These are phyloP conservation scores for Drosophila eohydei DNA, from an alignment of 2,888 invertebrate species.

Conservation along the genomic window DNA sequence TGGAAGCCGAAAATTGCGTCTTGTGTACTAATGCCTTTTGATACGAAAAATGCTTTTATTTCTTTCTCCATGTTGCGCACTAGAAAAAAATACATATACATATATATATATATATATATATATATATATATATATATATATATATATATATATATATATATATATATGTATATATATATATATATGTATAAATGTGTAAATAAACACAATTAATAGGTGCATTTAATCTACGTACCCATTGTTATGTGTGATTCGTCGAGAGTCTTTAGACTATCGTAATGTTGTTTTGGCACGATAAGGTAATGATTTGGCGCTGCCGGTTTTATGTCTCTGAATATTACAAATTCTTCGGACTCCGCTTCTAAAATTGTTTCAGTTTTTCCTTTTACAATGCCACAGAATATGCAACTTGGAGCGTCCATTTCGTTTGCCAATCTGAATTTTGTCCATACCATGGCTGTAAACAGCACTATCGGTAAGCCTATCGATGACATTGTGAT, in stretches of 20 bases:
- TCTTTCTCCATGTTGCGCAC: conserved; percentile 89
- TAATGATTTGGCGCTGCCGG: conserved; percentile 93
- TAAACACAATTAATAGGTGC: too few relatives aligned
- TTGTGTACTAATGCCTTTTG: conserved; percentile 85
- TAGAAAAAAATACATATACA: conserved; percentile 76
- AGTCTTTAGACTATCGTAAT: conserved; percentile 90
- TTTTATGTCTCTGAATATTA: conserved; percentile 92
- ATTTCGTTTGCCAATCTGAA: conserved; percentile 13
- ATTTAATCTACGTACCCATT: conserved; percentile 87
- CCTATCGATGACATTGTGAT: conserved; percentile 10
- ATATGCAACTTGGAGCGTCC: conserved; percentile 86
- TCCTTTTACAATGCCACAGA: conserved; percentile 90
- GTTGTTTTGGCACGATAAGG: conserved; percentile 91
- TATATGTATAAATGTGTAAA: not conserved
- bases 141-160: not conserved
- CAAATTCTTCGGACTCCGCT: conserved; percentile 90
- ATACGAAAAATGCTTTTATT: conserved; percentile 85
- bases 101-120: not conserved
- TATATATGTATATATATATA: not conserved
- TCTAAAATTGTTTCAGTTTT: conserved; percentile 87
- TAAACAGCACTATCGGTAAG: conserved; percentile 10
- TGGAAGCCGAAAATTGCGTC: conserved; percentile 92
- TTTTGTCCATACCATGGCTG: conserved; percentile 4
- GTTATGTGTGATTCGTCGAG: conserved; percentile 88
- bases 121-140: not conserved